Evolutionary conservation across 2,797 vertebrate genomes (phyloP).

Genomic region (Sebastes goodei): DNA sequence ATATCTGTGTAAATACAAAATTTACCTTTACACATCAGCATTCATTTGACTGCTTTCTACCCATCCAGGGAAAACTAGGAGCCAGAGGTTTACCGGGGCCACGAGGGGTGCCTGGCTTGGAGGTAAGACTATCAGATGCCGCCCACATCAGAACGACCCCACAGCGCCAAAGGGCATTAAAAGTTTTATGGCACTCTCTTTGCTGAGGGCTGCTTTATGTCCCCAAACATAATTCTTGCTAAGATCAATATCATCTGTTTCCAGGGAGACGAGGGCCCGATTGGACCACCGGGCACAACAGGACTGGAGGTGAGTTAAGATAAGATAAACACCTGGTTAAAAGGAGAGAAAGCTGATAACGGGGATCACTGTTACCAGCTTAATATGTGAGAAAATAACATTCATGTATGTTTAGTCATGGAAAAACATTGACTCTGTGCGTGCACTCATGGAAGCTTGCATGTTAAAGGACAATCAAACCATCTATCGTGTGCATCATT

Average conservation of each 20-base stretch:
- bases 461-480: slow-evolving; percentile 24
- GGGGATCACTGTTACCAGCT: neutral
- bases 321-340: slow-evolving; percentile 27
- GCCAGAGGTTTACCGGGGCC: slow-evolving; percentile 94
- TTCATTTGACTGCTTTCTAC: slow-evolving; percentile 21
- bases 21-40: slow-evolving; percentile 6
- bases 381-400: slow-evolving; percentile 1
- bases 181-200: slow-evolving; percentile 28
- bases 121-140: slow-evolving; percentile 80
- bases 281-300: slow-evolving; percentile 90
- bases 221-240: slow-evolving; percentile 38
- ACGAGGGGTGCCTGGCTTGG: slow-evolving; percentile 89
- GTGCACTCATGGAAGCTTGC: neutral
- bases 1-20: slow-evolving; percentile 5
- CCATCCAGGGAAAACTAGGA: slow-evolving; percentile 90
- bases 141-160: slow-evolving; percentile 14
- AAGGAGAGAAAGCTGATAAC: neutral
- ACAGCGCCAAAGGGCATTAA: slow-evolving; percentile 23
- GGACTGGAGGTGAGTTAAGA: slow-evolving; percentile 90
- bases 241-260: slow-evolving; percentile 62
- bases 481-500: slow-evolving; percentile 14
- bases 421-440: neutral
- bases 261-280: slow-evolving; percentile 95
- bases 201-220: slow-evolving; percentile 21
- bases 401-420: neutral